Conservation (phyloP, 2,797 vertebrate genomes). For the Carapus acus region DNA sequence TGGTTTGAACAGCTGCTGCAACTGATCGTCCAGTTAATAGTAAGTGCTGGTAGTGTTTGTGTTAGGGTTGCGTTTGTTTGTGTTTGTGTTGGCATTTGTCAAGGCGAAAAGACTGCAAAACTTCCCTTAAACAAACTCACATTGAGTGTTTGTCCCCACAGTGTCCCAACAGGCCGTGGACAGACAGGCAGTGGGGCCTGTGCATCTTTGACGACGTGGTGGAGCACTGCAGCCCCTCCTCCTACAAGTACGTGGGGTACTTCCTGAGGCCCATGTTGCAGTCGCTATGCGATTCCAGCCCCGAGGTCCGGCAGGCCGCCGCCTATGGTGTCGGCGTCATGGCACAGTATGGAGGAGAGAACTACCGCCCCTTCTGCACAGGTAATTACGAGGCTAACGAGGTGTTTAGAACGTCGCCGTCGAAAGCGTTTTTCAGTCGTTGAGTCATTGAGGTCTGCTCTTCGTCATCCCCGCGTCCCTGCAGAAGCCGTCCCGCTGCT, state of each 20-base stretch:
- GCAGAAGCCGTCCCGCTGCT: constrained; percentile 91
- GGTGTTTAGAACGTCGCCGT: too few relatives aligned
- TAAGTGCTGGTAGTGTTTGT: constrained; percentile 61
- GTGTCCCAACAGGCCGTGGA: constrained; percentile 94
- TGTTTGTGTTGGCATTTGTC: too few relatives aligned
- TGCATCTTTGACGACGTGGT: constrained; percentile 97
- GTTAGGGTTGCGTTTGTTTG: too few relatives aligned
- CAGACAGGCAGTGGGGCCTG: constrained; percentile 95
- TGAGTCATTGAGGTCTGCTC: too few relatives aligned
- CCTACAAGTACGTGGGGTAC: constrained; percentile 91
- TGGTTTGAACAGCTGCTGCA: constrained; percentile 98
- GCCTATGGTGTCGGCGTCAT: constrained; percentile 95
- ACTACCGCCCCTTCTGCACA: constrained; percentile 91
- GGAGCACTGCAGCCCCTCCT: constrained; percentile 96
- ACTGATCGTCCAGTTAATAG: constrained; percentile 93
- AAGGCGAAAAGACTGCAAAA: too few relatives aligned
- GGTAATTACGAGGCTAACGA: constrained; percentile 51
- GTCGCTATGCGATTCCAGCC: constrained; percentile 88
- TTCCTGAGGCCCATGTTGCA: constrained; percentile 92
- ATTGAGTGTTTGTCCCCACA: constrained; percentile 50
- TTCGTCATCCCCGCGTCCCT: not conserved
- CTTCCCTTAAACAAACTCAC: too few relatives aligned
- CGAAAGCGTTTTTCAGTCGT: too few relatives aligned
- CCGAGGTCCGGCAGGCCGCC: constrained; percentile 93
- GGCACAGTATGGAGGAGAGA: constrained; percentile 94